Percentiles rank a stretch among this genome's conserved stretches.
Conservation (phyloP, 2,113 vertebrate species). For the Caracal caracal region DNA sequence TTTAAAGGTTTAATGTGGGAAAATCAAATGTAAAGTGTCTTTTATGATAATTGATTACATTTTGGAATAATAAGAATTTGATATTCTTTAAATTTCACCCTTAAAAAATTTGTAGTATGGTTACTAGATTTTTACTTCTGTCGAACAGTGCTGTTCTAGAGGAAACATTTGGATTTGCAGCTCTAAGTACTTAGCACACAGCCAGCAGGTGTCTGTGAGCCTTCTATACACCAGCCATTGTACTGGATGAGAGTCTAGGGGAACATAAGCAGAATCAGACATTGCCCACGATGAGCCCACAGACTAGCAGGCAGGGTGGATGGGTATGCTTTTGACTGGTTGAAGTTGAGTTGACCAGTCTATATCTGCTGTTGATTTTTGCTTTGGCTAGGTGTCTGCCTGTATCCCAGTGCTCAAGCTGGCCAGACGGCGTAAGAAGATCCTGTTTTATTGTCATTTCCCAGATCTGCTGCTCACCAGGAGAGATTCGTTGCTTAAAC, state of each 20-base stretch:
- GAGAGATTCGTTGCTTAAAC: slow-evolving; percentile 90
- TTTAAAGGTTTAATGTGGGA: neutral
- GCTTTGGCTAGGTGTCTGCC: slow-evolving; percentile 91
- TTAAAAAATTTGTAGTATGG: neutral
- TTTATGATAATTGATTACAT: neutral
- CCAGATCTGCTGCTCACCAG: slow-evolving; percentile 95
- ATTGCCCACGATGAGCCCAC: neutral
- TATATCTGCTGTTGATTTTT: slow-evolving; percentile 33
- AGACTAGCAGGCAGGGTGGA: neutral
- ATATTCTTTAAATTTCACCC: neutral
- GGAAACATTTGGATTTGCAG: neutral
- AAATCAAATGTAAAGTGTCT: neutral
- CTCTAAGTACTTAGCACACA: neutral
- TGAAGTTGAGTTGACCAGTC: neutral
- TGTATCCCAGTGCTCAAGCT: slow-evolving; percentile 95
- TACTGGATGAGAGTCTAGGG: neutral
- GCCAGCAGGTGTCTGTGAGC: neutral
- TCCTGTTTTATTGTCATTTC: slow-evolving; percentile 99
- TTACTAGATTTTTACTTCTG: neutral
- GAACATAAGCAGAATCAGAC: neutral
- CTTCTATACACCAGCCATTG: accelerated
- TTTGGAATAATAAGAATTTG: neutral
- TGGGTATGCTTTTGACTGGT: neutral
- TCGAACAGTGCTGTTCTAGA: neutral
- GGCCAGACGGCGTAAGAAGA: slow-evolving; percentile 92